A percentile compares a stretch with the other conserved stretches of the same genome.
Conservation (phyloP, 30 jellyfish, hydroid and myxozoan species). For the Chrysaora quinquecirrha region DNA sequence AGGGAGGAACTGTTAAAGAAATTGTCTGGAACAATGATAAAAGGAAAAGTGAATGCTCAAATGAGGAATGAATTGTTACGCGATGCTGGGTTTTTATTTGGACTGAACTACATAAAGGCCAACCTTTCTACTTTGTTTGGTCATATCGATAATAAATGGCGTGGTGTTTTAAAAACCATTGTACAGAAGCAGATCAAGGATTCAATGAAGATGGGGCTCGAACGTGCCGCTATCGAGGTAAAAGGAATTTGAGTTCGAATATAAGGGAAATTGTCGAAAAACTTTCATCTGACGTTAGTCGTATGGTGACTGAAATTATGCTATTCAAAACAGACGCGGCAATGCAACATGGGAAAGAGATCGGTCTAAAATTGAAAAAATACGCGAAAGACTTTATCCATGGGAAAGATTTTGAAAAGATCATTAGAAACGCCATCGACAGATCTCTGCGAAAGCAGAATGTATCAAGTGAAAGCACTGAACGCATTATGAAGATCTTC, state of each 20-base stretch:
- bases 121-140: background rate
- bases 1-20: background rate
- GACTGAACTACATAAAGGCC: background rate
- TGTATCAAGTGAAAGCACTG: background rate
- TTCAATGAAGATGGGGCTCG: background rate
- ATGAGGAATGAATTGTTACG: background rate
- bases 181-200: background rate
- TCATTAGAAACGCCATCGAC: background rate
- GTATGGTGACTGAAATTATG: background rate
- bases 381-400: background rate
- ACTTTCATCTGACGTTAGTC: background rate
- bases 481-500: background rate
- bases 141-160: conserved; percentile 3
- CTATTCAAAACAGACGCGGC: background rate
- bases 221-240: background rate
- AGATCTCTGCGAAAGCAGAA: background rate
- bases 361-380: background rate
- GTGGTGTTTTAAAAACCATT: background rate
- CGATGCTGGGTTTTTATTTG: background rate
- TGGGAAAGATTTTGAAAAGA: background rate
- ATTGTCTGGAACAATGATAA: background rate
- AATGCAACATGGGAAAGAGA: background rate
- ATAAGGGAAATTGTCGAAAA: background rate
- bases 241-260: background rate
- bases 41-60: background rate